A percentile compares a stretch with the other conserved stretches of the same genome.
Conservation (phyloP, 2,113 vertebrate species). For the Struthidea cinerea region DNA sequence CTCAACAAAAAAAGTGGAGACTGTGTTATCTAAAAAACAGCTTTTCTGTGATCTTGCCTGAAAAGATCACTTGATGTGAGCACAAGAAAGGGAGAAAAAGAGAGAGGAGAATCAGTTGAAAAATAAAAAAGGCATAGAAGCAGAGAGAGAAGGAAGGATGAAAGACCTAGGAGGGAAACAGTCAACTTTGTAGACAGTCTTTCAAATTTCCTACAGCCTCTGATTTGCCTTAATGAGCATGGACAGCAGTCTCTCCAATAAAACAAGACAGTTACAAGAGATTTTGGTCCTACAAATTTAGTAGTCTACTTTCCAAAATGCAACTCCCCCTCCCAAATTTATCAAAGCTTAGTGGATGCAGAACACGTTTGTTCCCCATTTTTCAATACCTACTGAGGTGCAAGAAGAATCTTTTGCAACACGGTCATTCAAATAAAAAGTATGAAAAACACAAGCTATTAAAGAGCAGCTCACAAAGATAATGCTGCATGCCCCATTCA, state of each 20-base stretch:
- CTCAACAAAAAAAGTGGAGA: background rate
- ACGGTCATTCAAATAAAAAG: background rate
- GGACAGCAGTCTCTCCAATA: background rate
- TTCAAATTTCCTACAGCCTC: background rate
- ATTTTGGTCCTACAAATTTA: background rate
- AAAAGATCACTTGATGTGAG: slow-evolving; percentile 7
- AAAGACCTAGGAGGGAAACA: background rate
- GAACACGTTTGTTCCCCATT: background rate
- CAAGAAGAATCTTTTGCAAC: background rate
- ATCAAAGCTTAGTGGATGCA: background rate
- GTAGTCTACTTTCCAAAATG: background rate
- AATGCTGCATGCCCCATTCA: background rate
- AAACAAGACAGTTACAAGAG: background rate
- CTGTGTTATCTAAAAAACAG: slow-evolving; percentile 3
- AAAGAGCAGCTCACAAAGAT: background rate
- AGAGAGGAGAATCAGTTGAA: background rate
- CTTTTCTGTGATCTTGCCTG: background rate
- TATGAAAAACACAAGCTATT: background rate
- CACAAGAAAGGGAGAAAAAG: background rate
- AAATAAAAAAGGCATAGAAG: background rate
- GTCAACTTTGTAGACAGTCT: background rate
- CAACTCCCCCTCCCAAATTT: background rate
- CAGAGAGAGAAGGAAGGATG: background rate
- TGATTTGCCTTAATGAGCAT: background rate
- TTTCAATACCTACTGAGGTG: background rate